A percentile compares a stretch with the other conserved stretches of the same genome.
Evolutionary conservation across 2,113 vertebrate species (phyloP).

Genomic region (Tychaedon coryphoeus): DNA sequence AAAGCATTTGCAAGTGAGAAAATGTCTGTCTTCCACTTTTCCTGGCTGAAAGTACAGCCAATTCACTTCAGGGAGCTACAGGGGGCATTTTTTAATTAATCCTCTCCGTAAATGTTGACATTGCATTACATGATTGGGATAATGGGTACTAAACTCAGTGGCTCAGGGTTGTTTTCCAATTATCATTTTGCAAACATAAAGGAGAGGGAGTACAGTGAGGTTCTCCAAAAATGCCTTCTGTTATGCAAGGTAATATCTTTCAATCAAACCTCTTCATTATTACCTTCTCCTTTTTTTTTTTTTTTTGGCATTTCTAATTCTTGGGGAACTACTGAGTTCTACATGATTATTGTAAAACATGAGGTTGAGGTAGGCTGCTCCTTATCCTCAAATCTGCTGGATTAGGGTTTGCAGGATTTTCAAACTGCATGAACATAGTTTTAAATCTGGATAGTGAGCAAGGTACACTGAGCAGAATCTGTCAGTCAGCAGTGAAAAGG

Average conservation of each 20-base stretch:
- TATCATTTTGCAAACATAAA: background rate
- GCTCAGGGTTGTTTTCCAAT: background rate
- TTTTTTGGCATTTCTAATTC: background rate
- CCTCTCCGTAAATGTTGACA: background rate
- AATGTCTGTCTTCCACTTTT: background rate
- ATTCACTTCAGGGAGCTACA: background rate
- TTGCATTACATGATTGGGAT: background rate
- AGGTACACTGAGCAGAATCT: background rate
- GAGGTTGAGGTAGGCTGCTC: background rate
- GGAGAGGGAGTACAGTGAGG: background rate
- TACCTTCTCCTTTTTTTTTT: background rate
- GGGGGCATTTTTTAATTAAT: background rate
- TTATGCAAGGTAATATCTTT: background rate
- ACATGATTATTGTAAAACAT: background rate
- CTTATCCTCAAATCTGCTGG: background rate
- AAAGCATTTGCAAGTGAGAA: background rate
- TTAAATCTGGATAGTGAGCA: background rate
- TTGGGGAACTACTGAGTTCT: background rate
- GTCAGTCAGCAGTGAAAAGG: background rate
- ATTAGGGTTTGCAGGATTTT: background rate
- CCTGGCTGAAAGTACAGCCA: background rate
- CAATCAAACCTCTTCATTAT: background rate
- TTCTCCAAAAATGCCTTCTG: background rate
- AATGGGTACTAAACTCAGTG: background rate
- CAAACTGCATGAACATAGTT: background rate